Evolutionary conservation across 2,797 vertebrate genomes (phyloP).

Genomic region (Enteromius anoplus): DNA sequence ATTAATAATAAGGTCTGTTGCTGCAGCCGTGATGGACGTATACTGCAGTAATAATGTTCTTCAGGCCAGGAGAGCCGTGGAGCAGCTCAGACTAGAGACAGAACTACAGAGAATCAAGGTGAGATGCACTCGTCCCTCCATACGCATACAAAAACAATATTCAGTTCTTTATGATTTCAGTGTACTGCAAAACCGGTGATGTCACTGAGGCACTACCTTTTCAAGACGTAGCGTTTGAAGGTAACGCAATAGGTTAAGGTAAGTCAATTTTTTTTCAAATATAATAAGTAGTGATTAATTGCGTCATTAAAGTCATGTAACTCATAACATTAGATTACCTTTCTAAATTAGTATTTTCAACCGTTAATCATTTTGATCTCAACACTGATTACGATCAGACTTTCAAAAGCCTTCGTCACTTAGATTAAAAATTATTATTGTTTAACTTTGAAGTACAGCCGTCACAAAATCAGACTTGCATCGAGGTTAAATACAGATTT

Average conservation of each 20-base stretch:
- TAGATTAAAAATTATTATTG: background rate
- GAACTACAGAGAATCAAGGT: conserved; percentile 84
- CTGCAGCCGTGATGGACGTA: conserved; percentile 68
- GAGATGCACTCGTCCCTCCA: conserved; percentile 33
- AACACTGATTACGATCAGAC: background rate
- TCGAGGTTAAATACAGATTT: background rate
- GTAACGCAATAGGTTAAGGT: no score
- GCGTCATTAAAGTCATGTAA: no score
- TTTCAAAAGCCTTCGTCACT: background rate
- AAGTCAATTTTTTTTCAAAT: no score
- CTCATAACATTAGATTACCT: no score
- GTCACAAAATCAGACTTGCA: no score
- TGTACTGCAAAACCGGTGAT: no score
- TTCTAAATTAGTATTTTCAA: no score
- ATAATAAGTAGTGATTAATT: no score
- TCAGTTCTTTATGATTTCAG: background rate
- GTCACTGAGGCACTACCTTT: no score
- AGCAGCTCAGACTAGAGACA: conserved; percentile 82
- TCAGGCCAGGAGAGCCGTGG: conserved; percentile 80
- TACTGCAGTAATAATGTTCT: conserved; percentile 75
- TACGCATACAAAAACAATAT: background rate
- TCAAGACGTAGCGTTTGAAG: no score
- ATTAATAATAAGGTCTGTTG: background rate
- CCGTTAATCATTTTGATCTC: background rate
- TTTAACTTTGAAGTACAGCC: no score